These are phyloP conservation scores for Caloenas nicobarica DNA, from an alignment of 2,113 vertebrate species.

Conservation along the genomic window DNA sequence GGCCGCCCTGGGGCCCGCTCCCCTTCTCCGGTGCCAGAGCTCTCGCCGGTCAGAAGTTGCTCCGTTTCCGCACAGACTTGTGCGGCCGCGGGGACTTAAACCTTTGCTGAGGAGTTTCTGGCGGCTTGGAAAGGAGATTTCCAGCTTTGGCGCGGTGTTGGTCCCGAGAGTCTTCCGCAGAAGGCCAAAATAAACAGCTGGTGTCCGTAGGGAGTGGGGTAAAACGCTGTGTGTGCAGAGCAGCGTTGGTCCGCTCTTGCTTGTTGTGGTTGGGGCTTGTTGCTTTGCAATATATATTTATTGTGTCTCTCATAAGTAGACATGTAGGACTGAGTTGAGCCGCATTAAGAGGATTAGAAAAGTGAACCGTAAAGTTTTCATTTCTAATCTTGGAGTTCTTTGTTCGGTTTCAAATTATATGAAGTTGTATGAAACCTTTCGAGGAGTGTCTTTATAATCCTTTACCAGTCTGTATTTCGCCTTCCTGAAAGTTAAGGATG, in stretches of 20 bases:
- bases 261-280: not conserved
- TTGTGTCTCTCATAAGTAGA: accelerated
- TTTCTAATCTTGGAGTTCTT: not conserved
- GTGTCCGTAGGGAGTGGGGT: not conserved
- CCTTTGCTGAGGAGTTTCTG: not conserved
- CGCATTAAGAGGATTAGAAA: not conserved
- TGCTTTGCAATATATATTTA: accelerated
- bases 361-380: not conserved
- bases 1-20: not conserved
- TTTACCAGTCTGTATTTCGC: not conserved
- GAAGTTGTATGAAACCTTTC: not conserved
- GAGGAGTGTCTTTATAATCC: not conserved
- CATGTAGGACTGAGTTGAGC: too few species aligned
- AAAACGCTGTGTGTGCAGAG: not conserved
- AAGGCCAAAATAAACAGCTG: accelerated
- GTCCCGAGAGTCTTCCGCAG: accelerated
- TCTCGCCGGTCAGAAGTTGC: not conserved
- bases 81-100: not conserved
- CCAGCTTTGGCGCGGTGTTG: not conserved
- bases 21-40: not conserved
- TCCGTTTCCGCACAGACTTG: not conserved
- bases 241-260: accelerated
- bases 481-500: not conserved
- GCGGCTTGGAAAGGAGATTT: not conserved
- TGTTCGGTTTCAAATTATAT: not conserved